A percentile compares a stretch with the other conserved stretches of the same genome.
Evolutionary conservation across 2,797 vertebrate genomes (phyloP).

Genomic region (Cygnus olor): DNA sequence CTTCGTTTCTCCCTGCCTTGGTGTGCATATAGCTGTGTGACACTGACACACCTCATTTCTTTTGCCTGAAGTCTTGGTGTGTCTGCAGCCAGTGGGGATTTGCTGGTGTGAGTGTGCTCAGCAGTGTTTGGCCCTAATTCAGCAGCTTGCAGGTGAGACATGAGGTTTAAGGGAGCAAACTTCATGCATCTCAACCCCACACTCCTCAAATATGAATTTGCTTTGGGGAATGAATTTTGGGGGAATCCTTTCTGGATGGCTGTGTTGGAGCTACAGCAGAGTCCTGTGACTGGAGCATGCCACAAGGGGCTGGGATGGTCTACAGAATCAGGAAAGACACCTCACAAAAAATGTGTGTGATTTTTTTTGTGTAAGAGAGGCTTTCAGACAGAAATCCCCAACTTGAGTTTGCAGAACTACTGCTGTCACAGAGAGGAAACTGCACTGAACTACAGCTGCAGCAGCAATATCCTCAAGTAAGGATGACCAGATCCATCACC

Average conservation of each 20-base stretch:
- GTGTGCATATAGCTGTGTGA: background rate
- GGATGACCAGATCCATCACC: background rate
- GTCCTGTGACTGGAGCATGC: background rate
- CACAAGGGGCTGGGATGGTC: background rate
- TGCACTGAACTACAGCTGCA: background rate
- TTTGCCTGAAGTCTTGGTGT: background rate
- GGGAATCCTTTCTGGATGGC: background rate
- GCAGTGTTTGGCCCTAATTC: background rate
- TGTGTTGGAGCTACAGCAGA: background rate
- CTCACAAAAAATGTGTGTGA: accelerated
- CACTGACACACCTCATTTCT: background rate
- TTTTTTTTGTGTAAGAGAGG: background rate
- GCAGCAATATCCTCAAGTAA: background rate
- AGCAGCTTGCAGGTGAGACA: background rate
- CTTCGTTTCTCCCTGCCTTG: background rate
- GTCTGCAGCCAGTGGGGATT: background rate
- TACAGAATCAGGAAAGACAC: background rate
- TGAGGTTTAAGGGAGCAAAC: background rate
- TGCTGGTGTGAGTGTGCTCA: background rate
- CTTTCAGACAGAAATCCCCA: background rate
- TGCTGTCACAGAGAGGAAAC: background rate
- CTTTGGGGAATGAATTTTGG: background rate
- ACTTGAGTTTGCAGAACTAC: background rate
- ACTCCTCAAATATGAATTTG: background rate
- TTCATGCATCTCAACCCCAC: background rate